A percentile compares a stretch with the other conserved stretches of the same genome.
Conservation (phyloP, 2,113 vertebrate genomes). For the Paradoxurus hermaphroditus region DNA sequence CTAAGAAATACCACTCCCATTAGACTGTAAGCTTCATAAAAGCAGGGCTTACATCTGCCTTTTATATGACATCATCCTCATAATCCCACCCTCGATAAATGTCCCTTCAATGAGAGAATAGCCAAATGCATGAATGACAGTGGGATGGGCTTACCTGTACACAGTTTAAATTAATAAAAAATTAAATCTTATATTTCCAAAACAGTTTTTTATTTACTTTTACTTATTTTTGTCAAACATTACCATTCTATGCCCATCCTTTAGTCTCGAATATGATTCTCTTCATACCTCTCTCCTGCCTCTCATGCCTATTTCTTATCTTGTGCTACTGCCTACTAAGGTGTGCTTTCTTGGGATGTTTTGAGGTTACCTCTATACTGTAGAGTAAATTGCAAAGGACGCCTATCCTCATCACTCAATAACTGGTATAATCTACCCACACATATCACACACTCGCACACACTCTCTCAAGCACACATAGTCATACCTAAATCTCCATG, state of each 20-base stretch:
- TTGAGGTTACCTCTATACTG: not conserved
- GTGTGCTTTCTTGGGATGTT: not conserved
- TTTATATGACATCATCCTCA: not conserved
- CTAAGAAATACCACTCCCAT: too few species aligned
- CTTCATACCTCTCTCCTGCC: rapidly evolving
- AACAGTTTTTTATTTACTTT: not conserved
- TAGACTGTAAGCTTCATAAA: not conserved
- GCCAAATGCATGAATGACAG: not conserved
- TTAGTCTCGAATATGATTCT: not conserved
- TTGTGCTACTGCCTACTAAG: not conserved
- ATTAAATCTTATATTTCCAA: not conserved
- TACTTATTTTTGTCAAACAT: not conserved
- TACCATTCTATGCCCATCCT: not conserved
- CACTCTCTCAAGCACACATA: too few species aligned
- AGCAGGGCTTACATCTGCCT: not conserved
- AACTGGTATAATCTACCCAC: not conserved
- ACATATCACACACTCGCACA: not conserved
- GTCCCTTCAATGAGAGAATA: not conserved
- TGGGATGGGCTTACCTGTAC: not conserved
- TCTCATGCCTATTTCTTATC: not conserved
- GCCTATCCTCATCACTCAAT: not conserved
- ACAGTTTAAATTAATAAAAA: not conserved
- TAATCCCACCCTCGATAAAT: not conserved
- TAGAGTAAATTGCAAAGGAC: not conserved
- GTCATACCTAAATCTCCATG: not conserved